phyloP scores from a whole-genome alignment of 2,797 vertebrate genomes.

The Lacerta bilineata region DNA sequence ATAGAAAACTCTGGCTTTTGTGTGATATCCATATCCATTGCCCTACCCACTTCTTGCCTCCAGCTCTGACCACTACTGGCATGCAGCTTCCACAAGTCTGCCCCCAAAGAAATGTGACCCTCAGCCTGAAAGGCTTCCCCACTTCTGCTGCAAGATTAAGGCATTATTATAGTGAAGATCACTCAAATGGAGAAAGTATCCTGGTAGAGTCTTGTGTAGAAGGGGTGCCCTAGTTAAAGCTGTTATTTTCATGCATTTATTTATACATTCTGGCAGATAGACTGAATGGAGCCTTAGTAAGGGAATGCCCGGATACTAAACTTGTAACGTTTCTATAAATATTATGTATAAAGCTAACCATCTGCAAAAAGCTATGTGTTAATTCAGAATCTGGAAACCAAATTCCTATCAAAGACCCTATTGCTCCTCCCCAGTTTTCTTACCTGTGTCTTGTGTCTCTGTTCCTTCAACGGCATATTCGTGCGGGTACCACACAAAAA shows the following conservation, averaged over 20 bases:
- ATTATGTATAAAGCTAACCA: neutral
- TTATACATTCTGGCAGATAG: no score
- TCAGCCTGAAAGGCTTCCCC: no score
- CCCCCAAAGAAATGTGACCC: no score
- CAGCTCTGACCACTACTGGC: no score
- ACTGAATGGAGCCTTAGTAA: neutral
- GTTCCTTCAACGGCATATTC: slow-evolving; percentile 85
- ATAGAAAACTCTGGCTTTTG: no score
- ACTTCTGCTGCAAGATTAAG: no score
- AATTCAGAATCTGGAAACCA: neutral
- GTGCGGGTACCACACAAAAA: slow-evolving; percentile 63
- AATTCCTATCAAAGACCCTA: neutral
- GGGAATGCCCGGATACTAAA: slow-evolving; percentile 16
- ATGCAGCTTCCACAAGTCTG: no score
- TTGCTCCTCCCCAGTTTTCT: slow-evolving; percentile 70
- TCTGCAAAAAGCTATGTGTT: neutral
- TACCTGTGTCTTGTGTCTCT: slow-evolving; percentile 98
- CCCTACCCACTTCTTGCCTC: no score
- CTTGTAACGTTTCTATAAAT: slow-evolving; percentile 38
- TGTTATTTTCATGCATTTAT: neutral
- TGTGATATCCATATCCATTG: no score
- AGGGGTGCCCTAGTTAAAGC: neutral
- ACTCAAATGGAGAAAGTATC: no score
- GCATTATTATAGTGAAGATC: no score
- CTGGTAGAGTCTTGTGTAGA: no score